Evolutionary conservation across 2,797 vertebrate genomes (phyloP).

Genomic region (Acrossocheilus wenchowensis): DNA sequence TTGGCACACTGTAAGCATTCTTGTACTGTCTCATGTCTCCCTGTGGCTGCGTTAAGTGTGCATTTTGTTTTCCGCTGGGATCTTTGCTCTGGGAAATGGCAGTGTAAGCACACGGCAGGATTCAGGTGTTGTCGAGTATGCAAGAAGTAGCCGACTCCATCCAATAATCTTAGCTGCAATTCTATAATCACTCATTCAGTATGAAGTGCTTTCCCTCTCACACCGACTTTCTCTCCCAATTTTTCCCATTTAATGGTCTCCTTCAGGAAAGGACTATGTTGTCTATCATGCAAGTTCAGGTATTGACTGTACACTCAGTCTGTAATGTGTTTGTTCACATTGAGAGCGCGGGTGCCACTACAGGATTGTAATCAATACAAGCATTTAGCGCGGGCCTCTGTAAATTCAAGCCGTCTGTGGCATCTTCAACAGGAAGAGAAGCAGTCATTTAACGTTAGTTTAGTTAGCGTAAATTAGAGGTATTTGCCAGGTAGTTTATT

Average conservation of each 20-base stretch:
- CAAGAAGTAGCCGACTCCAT: slow-evolving; percentile 73
- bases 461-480: not conserved
- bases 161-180: slow-evolving; percentile 77
- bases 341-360: slow-evolving; percentile 1
- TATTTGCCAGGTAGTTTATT: not conserved
- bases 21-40: slow-evolving; percentile 53
- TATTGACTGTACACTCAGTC: slow-evolving; percentile 23
- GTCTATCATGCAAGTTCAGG: slow-evolving; percentile 30
- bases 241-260: not conserved
- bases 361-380: slow-evolving; percentile 34
- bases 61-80: slow-evolving; percentile 64
- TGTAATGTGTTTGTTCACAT: slow-evolving; percentile 31
- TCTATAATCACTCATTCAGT: slow-evolving; percentile 68
- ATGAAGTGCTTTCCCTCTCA: slow-evolving; percentile 63
- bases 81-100: slow-evolving; percentile 64
- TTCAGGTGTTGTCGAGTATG: slow-evolving; percentile 79
- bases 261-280: slow-evolving; percentile 37
- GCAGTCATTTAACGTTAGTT: not conserved
- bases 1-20: slow-evolving; percentile 46
- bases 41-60: slow-evolving; percentile 54
- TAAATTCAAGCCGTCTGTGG: slow-evolving; percentile 22
- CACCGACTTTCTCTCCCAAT: slow-evolving; percentile 50
- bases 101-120: slow-evolving; percentile 72
- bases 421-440: not conserved
- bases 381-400: not conserved